Percentiles rank a stretch among this genome's conserved stretches.
phyloP scores from a whole-genome alignment of 2,797 vertebrate species.

The Danio kyathit region DNA sequence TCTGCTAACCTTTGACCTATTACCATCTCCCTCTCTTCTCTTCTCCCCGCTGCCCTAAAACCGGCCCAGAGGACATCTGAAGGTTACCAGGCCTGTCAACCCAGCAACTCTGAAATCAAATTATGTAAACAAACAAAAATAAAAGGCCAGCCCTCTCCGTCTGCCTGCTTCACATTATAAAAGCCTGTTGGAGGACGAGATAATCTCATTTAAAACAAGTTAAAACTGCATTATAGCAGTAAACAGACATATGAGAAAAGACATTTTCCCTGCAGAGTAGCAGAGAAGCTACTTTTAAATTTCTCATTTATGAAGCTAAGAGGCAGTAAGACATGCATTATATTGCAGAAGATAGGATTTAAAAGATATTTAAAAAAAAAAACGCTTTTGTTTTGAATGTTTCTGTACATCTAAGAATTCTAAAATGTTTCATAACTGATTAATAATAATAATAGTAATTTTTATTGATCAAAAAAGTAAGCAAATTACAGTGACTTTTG shows the following conservation, averaged over 20 bases:
- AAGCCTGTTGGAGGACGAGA: slow-evolving; percentile 10
- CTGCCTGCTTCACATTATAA: slow-evolving; percentile 5
- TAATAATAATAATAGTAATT: too few relatives aligned
- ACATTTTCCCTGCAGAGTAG: slow-evolving; percentile 2
- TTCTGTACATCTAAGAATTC: neutral
- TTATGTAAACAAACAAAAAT: slow-evolving; percentile 44
- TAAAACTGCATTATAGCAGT: slow-evolving; percentile 39
- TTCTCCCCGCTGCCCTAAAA: slow-evolving; percentile 9
- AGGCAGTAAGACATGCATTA: neutral
- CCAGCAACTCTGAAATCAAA: slow-evolving; percentile 14
- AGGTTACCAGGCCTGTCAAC: slow-evolving; percentile 30
- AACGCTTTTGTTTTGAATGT: neutral
- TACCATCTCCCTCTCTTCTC: slow-evolving; percentile 25
- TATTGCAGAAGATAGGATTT: neutral
- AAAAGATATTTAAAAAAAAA: neutral
- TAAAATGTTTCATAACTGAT: neutral
- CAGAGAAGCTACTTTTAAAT: slow-evolving; percentile 4
- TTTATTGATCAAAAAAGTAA: too few relatives aligned
- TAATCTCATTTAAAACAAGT: slow-evolving; percentile 40
- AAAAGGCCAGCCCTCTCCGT: slow-evolving; percentile 25
- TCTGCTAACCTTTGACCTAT: slow-evolving; percentile 46
- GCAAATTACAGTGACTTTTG: too few relatives aligned
- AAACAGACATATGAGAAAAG: slow-evolving; percentile 10
- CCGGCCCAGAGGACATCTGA: slow-evolving; percentile 30
- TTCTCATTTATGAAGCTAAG: neutral